These are phyloP conservation scores for Acrossocheilus wenchowensis DNA, from an alignment of 2,797 vertebrate species.

Conservation along the genomic window DNA sequence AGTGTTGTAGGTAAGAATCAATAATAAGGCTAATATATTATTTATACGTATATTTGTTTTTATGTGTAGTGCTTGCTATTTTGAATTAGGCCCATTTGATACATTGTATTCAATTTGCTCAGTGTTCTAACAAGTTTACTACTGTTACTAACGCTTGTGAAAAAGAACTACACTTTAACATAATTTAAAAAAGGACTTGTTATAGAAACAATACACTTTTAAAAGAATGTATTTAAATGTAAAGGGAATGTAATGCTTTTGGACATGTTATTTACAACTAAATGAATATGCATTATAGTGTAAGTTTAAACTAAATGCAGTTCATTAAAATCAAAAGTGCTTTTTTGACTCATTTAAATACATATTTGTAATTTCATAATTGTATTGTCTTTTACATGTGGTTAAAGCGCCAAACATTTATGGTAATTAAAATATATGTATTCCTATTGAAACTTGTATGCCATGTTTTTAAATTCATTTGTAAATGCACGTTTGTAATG, in stretches of 20 bases:
- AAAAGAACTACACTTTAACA: neutral
- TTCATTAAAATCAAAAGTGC: neutral
- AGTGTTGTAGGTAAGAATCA: constrained; percentile 29
- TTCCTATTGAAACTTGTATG: no score
- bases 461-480: neutral
- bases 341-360: neutral
- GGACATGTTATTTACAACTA: neutral
- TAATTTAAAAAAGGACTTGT: neutral
- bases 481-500: neutral
- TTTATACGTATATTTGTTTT: neutral
- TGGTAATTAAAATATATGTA: neutral
- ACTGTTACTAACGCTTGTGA: neutral
- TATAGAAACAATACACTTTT: neutral
- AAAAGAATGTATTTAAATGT: neutral
- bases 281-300: neutral
- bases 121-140: neutral
- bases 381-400: neutral
- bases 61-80: neutral
- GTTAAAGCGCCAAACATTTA: neutral
- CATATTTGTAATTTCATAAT: neutral
- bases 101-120: neutral
- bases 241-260: neutral
- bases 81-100: neutral
- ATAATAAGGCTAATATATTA: neutral
- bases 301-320: neutral